phyloP scores from a whole-genome alignment of 2,888 invertebrate species.

The Flabesymbios commensalis region DNA sequence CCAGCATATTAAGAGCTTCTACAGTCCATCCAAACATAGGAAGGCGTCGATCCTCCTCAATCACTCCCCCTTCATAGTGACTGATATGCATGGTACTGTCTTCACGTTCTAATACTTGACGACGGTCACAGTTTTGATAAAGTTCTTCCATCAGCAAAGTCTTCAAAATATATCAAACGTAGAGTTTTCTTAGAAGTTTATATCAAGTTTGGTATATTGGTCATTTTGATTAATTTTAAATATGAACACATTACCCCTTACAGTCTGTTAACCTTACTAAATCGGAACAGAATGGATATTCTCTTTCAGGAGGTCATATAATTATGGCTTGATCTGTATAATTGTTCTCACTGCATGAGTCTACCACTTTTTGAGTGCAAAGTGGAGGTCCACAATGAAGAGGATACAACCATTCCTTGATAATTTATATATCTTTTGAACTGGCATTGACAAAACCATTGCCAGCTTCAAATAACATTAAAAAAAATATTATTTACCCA shows the following conservation, averaged over 20 bases:
- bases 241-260: not conserved
- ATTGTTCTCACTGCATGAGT: too few species aligned
- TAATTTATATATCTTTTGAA: too few species aligned
- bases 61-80: conserved; percentile 40
- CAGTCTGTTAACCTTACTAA: not conserved
- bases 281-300: too few species aligned
- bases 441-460: too few species aligned
- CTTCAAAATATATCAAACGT: conserved; percentile 37
- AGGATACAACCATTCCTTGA: too few species aligned
- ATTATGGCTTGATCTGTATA: too few species aligned
- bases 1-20: conserved; percentile 90
- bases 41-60: conserved; percentile 78
- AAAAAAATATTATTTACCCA: too few species aligned
- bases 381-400: too few species aligned
- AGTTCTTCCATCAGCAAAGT: conserved; percentile 66
- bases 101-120: conserved; percentile 16
- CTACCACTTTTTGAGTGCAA: too few species aligned
- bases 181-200: too few species aligned
- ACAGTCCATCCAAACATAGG: conserved; percentile 91
- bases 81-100: conserved; percentile 31
- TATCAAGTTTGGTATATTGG: not conserved
- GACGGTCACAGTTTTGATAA: conserved; percentile 49
- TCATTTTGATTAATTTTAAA: not conserved
- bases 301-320: too few species aligned
- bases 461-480: too few species aligned